Percentiles rank a stretch among this genome's conserved stretches.
Evolutionary conservation across 1,140 invertebrate species (phyloP).

Genomic region (Halesus radiatus): DNA sequence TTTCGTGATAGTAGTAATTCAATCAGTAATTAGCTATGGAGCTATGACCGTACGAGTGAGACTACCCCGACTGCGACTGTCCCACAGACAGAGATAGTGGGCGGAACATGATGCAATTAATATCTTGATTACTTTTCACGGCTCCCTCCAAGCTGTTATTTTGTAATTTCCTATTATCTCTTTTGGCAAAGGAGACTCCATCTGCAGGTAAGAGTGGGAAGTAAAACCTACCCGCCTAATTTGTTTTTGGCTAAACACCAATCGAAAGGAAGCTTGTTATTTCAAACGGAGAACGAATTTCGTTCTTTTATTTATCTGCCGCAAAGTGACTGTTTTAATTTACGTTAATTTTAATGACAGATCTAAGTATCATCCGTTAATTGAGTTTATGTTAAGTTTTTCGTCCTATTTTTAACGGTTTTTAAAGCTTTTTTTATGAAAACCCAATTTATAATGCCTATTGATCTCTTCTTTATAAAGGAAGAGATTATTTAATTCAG

Average conservation of each 20-base stretch:
- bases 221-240: slow-evolving; percentile 33
- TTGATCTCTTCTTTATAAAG: too few relatives aligned
- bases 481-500: too few relatives aligned
- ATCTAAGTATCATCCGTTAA: neutral
- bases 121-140: slow-evolving; percentile 57
- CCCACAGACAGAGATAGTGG: neutral
- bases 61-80: too few relatives aligned
- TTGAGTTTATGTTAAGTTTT: neutral
- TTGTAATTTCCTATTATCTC: slow-evolving; percentile 58
- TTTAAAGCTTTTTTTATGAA: neutral
- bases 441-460: too few relatives aligned
- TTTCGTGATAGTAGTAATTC: too few relatives aligned
- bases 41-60: too few relatives aligned
- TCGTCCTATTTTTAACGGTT: neutral
- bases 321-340: neutral
- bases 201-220: slow-evolving; percentile 1
- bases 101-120: slow-evolving; percentile 52
- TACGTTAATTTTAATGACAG: neutral
- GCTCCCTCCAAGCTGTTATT: slow-evolving; percentile 54
- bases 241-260: slow-evolving; percentile 53
- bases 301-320: slow-evolving; percentile 15
- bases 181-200: slow-evolving; percentile 52
- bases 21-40: too few relatives aligned
- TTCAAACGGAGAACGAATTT: slow-evolving; percentile 41
- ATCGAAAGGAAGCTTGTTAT: slow-evolving; percentile 41